Percentiles rank a stretch among this genome's conserved stretches.
Conservation (phyloP, 2,888 invertebrate genomes). For the Panzeria rudis region DNA sequence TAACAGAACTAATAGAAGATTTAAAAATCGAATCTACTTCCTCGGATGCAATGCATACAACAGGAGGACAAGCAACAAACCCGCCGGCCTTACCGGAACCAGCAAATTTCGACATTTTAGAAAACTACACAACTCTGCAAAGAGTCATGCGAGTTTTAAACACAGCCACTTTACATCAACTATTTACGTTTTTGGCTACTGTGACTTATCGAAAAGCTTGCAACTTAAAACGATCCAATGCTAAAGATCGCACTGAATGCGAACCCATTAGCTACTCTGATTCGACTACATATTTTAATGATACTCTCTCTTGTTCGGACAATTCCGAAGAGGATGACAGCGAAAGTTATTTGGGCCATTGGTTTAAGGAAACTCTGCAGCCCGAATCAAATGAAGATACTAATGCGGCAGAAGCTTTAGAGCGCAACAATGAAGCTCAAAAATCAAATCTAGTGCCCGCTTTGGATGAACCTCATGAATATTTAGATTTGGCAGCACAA, state of each 20-base stretch:
- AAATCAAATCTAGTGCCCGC: constrained; percentile 87
- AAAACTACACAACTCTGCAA: constrained; percentile 83
- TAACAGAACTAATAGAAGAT: constrained; percentile 83
- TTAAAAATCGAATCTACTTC: constrained; percentile 83
- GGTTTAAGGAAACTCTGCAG: constrained; percentile 97
- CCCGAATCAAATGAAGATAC: constrained; percentile 86
- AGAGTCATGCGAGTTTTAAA: constrained; percentile 85
- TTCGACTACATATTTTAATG: constrained; percentile 98
- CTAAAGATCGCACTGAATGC: constrained; percentile 90
- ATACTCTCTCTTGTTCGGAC: constrained; percentile 95
- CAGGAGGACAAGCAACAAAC: constrained; percentile 77
- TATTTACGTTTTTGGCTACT: constrained; percentile 94
- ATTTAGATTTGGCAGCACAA: constrained; percentile 93
- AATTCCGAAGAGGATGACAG: constrained; percentile 93
- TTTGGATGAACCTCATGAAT: constrained; percentile 92
- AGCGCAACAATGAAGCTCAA: constrained; percentile 84
- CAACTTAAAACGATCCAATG: constrained; percentile 90
- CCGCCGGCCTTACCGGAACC: constrained; percentile 79
- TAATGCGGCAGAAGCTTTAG: constrained; percentile 85
- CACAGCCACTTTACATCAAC: constrained; percentile 85
- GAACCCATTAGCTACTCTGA: constrained; percentile 94
- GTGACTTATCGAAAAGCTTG: constrained; percentile 96
- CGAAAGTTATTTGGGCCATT: constrained; percentile 87
- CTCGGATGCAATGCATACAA: constrained; percentile 74
- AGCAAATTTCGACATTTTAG: constrained; percentile 83